Percentiles rank a stretch among this genome's conserved stretches.
These are phyloP conservation scores for Crossocerus cetratus DNA, from an alignment of 2,888 invertebrate genomes.

Conservation along the genomic window DNA sequence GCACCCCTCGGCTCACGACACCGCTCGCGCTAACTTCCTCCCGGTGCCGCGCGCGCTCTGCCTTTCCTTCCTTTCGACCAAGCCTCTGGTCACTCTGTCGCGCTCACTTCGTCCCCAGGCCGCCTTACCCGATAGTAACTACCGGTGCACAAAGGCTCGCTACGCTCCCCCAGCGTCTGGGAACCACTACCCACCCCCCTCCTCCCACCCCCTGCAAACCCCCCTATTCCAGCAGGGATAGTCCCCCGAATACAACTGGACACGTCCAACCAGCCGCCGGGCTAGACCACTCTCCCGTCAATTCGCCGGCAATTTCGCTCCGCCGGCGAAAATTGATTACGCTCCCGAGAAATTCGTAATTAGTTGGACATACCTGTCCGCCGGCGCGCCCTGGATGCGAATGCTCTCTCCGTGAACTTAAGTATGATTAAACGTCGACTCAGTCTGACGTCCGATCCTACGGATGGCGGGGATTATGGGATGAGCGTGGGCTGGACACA, in stretches of 20 bases:
- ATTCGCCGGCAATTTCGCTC: slow-evolving; percentile 61
- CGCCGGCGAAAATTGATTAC: slow-evolving; percentile 63
- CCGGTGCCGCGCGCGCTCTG: slow-evolving; percentile 2
- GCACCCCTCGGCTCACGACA: slow-evolving; percentile 15
- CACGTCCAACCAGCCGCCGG: slow-evolving; percentile 46
- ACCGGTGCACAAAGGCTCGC: slow-evolving; percentile 57
- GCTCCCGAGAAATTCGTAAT: slow-evolving; percentile 62
- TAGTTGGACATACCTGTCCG: slow-evolving; percentile 53
- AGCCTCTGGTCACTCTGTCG: slow-evolving; percentile 27
- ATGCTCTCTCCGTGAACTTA: slow-evolving; percentile 47
- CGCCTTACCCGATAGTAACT: slow-evolving; percentile 56
- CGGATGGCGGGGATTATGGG: not conserved
- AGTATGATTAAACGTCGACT: slow-evolving; percentile 57
- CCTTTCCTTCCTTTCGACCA: slow-evolving; percentile 26
- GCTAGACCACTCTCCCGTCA: slow-evolving; percentile 45
- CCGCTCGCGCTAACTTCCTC: slow-evolving; percentile 14
- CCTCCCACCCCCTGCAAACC: not conserved
- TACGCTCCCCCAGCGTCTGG: slow-evolving; percentile 58
- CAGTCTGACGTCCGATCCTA: slow-evolving; percentile 30
- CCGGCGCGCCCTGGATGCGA: slow-evolving; percentile 37
- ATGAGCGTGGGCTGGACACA: not conserved
- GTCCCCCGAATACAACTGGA: slow-evolving; percentile 57
- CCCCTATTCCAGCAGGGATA: slow-evolving; percentile 41
- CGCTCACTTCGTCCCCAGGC: slow-evolving; percentile 44
- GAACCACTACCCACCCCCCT: slow-evolving; percentile 27